Evolutionary conservation across 37 sponge, comb jelly and placozoan species (phyloP).

Genomic region (Hexactinellida sp.): DNA sequence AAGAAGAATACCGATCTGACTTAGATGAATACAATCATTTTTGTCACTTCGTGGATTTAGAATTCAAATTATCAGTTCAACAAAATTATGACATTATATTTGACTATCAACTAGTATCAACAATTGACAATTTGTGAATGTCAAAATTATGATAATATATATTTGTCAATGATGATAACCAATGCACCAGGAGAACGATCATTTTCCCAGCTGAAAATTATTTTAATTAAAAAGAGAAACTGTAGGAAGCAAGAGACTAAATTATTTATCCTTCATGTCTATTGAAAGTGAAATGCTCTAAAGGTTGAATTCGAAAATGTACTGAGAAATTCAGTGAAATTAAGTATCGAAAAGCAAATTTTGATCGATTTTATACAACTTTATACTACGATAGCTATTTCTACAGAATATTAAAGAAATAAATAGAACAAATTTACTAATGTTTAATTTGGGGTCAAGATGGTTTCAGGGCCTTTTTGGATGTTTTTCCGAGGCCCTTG

Average conservation of each 20-base stretch:
- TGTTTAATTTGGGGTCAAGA: background rate
- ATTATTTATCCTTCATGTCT: slow-evolving; percentile 21
- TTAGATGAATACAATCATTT: background rate
- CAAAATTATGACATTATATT: slow-evolving; percentile 15
- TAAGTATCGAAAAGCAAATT: background rate
- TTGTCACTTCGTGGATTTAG: slow-evolving; percentile 1
- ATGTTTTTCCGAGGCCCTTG: background rate
- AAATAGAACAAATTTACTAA: background rate
- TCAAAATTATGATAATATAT: slow-evolving; percentile 18
- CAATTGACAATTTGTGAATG: slow-evolving; percentile 24
- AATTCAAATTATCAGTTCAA: slow-evolving; percentile 6
- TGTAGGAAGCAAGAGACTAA: slow-evolving; percentile 24
- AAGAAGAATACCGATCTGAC: slow-evolving; percentile 14
- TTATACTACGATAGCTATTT: background rate
- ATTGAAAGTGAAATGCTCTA: slow-evolving; percentile 19
- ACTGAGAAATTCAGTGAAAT: background rate
- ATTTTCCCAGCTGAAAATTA: slow-evolving; percentile 24
- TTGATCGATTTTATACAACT: background rate
- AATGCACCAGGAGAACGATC: slow-evolving; percentile 29
- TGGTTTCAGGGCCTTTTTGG: background rate
- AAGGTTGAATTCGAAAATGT: slow-evolving; percentile 19
- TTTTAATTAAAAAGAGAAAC: slow-evolving; percentile 25
- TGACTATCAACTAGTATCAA: slow-evolving; percentile 13
- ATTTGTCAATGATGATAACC: slow-evolving; percentile 22
- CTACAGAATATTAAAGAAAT: background rate